These are phyloP conservation scores for Tetragonisca angustula DNA, from an alignment of 2,888 invertebrate genomes.

Conservation along the genomic window DNA sequence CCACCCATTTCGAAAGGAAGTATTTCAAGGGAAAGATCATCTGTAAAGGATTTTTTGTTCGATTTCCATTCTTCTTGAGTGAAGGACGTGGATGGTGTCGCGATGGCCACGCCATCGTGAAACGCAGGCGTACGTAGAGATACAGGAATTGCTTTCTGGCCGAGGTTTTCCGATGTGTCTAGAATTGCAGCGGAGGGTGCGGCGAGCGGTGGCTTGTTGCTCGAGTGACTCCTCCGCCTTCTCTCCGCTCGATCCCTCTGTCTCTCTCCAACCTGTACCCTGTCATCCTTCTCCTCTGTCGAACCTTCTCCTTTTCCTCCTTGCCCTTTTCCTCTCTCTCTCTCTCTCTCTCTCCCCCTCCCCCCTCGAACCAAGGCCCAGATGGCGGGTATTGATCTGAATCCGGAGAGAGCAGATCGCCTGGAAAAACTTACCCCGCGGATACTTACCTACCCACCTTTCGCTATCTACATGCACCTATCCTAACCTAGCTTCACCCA, in stretches of 20 bases:
- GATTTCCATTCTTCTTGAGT: conserved; percentile 30
- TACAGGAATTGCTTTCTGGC: conserved; percentile 69
- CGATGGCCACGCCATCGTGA: conserved; percentile 59
- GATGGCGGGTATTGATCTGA: conserved; percentile 83
- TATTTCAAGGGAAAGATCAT: neutral
- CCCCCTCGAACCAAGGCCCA: conserved; percentile 76
- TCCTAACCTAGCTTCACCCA: conserved; percentile 63
- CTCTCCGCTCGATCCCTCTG: conserved; percentile 36
- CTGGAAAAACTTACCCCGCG: conserved; percentile 80
- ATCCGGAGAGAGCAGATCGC: conserved; percentile 81
- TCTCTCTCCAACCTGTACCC: conserved; percentile 5
- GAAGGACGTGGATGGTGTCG: conserved; percentile 25
- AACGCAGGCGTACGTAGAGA: conserved; percentile 63
- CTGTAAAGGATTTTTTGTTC: neutral
- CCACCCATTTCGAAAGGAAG: neutral
- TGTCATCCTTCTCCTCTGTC: conserved; percentile 19
- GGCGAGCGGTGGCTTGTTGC: conserved; percentile 79
- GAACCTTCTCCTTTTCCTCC: conserved; percentile 66
- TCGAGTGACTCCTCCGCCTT: conserved; percentile 78
- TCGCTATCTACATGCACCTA: conserved; percentile 64
- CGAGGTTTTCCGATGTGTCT: conserved; percentile 71
- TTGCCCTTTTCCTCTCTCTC: conserved; percentile 58
- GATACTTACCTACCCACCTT: conserved; percentile 73
- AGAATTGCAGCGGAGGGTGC: conserved; percentile 75
- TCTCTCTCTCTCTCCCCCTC: too few relatives aligned